phyloP scores from a whole-genome alignment of 2,888 invertebrate genomes.

The Villa cingulata region DNA sequence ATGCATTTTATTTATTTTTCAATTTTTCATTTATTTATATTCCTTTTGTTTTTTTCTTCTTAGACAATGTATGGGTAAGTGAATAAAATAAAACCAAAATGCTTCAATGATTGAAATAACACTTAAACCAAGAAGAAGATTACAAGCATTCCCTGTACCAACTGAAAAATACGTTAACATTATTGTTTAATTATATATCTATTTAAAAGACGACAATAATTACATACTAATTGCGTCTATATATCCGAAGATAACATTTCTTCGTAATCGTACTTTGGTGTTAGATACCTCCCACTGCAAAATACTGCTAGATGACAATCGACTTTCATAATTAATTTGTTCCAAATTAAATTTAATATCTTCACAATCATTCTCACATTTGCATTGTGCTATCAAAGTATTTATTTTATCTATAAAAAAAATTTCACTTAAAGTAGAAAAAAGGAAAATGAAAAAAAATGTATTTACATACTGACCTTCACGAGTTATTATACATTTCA shows the following conservation, averaged over 20 bases:
- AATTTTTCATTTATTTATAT: background rate
- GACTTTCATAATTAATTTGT: conserved; percentile 13
- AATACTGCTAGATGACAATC: conserved; percentile 21
- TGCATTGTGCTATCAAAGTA: conserved; percentile 1
- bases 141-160: conserved; percentile 11
- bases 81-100: conserved; percentile 9
- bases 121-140: conserved; percentile 13
- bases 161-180: conserved; percentile 7
- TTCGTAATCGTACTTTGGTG: conserved; percentile 22
- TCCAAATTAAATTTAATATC: conserved; percentile 13
- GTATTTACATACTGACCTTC: conserved; percentile 14
- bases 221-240: conserved; percentile 23
- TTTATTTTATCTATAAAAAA: conserved; percentile 8
- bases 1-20: background rate
- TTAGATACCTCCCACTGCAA: conserved; percentile 22
- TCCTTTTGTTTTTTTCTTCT: background rate
- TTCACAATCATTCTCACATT: conserved; percentile 13
- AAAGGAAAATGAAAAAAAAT: no score
- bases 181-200: background rate
- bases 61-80: conserved; percentile 6
- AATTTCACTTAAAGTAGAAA: no score
- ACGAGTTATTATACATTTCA: conserved; percentile 20
- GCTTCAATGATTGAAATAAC: conserved; percentile 12
- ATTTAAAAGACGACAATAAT: background rate
- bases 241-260: conserved; percentile 24